A percentile compares a stretch with the other conserved stretches of the same genome.
Evolutionary conservation across 2,888 invertebrate genomes (phyloP).

Genomic region (Azorinus chamasolen): DNA sequence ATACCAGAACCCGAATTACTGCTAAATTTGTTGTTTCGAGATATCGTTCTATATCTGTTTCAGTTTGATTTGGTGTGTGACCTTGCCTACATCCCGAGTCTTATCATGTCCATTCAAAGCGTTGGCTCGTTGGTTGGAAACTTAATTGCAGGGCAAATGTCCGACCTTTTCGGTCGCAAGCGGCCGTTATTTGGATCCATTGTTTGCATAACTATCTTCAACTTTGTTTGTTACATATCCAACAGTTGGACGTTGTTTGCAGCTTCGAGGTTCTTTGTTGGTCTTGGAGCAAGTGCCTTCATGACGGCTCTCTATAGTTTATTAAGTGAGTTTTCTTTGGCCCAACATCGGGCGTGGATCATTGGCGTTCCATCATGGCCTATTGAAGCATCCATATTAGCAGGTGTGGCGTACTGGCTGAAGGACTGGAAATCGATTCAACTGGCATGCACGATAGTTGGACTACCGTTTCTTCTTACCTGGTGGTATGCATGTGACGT

Average conservation of each 20-base stretch:
- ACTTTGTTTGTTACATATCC: slow-evolving; percentile 29
- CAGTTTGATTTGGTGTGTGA: slow-evolving; percentile 40
- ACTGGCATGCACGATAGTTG: slow-evolving; percentile 17
- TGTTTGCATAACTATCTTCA: slow-evolving; percentile 5
- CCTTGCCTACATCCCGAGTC: slow-evolving; percentile 25
- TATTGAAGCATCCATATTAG: slow-evolving; percentile 28
- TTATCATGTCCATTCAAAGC: slow-evolving; percentile 28
- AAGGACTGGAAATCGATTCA: slow-evolving; percentile 44
- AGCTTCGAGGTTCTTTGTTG: slow-evolving; percentile 28
- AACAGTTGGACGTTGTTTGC: slow-evolving; percentile 40
- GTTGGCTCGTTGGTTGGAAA: slow-evolving; percentile 29
- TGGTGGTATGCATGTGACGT: slow-evolving; percentile 62
- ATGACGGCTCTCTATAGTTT: slow-evolving; percentile 38
- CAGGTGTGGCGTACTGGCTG: slow-evolving; percentile 35
- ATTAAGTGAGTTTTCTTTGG: slow-evolving; percentile 38
- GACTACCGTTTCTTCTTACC: slow-evolving; percentile 25
- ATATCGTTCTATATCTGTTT: neutral
- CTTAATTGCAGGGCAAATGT: slow-evolving; percentile 23
- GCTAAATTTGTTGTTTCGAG: neutral
- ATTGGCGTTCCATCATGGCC: slow-evolving; percentile 57
- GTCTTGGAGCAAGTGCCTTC: slow-evolving; percentile 37
- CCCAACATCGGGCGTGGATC: slow-evolving; percentile 43
- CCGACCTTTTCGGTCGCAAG: slow-evolving; percentile 37
- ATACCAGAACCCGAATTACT: no score
- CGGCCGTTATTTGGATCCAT: slow-evolving; percentile 28